These are phyloP conservation scores for Passerina amoena DNA, from an alignment of 2,113 vertebrate species.

Conservation along the genomic window DNA sequence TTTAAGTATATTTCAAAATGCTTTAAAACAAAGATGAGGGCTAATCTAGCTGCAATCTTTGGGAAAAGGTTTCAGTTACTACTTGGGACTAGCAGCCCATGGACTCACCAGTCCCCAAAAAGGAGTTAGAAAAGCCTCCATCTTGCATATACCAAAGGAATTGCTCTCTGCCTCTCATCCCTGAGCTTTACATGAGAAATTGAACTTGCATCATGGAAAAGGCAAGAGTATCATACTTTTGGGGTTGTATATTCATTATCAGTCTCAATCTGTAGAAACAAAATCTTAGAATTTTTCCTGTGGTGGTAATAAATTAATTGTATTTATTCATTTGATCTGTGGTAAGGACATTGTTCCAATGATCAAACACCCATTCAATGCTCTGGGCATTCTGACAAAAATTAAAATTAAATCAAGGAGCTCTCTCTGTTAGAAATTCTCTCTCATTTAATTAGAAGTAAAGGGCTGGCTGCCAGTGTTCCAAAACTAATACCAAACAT, in stretches of 20 bases:
- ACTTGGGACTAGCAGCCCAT: not conserved
- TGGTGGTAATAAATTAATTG: slow-evolving; percentile 1
- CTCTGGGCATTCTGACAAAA: slow-evolving; percentile 25
- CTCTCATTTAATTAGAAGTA: slow-evolving; percentile 23
- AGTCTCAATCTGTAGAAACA: not conserved
- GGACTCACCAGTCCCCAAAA: not conserved
- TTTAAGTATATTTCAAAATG: not conserved
- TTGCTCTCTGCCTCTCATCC: not conserved
- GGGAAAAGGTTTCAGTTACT: not conserved
- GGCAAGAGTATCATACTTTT: not conserved
- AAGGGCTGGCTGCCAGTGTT: not conserved
- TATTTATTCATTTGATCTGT: not conserved
- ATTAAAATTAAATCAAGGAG: slow-evolving; percentile 30
- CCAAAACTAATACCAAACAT: not conserved
- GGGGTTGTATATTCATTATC: not conserved
- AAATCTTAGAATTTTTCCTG: not conserved
- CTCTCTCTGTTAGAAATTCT: not conserved
- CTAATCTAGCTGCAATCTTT: not conserved
- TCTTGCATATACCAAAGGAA: not conserved
- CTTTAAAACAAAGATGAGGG: not conserved
- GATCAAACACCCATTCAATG: not conserved
- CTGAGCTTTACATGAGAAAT: not conserved
- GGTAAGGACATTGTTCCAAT: not conserved
- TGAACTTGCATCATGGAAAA: not conserved
- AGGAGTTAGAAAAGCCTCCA: not conserved